Evolutionary conservation across 2,113 vertebrate species (phyloP).

Genomic region (Hipposideros armiger): DNA sequence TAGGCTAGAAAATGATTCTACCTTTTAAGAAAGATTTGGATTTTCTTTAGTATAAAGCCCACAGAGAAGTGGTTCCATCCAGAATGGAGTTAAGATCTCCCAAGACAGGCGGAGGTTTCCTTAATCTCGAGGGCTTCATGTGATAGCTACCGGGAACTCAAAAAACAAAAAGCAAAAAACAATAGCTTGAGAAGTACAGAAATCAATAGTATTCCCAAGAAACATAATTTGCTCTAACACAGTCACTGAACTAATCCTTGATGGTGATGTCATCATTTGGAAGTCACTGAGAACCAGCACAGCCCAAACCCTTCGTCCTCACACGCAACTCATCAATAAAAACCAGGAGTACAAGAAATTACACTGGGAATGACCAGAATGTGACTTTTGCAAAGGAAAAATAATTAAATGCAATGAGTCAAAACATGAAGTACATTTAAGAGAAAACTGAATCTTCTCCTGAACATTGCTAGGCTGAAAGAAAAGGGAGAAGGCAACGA

Average conservation of each 20-base stretch:
- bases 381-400: neutral
- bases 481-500: neutral
- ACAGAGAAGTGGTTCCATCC: neutral
- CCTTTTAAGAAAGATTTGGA: neutral
- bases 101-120: neutral
- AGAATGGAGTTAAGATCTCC: neutral
- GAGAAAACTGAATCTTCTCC: neutral
- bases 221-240: neutral
- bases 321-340: neutral
- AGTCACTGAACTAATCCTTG: neutral
- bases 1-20: neutral
- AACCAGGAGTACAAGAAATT: neutral
- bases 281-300: neutral
- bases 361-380: neutral
- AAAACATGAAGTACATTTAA: neutral
- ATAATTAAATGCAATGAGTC: neutral
- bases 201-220: neutral
- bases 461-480: neutral
- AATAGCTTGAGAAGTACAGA: neutral
- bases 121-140: neutral
- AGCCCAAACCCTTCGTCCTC: neutral
- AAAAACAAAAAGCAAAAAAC: neutral
- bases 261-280: neutral
- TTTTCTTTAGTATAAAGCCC: neutral
- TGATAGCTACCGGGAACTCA: neutral